Evolutionary conservation across 2,888 invertebrate genomes (phyloP), one percentile per base, ranked within the genome.

Genomic region (Tetragonisca angustula): DNA sequence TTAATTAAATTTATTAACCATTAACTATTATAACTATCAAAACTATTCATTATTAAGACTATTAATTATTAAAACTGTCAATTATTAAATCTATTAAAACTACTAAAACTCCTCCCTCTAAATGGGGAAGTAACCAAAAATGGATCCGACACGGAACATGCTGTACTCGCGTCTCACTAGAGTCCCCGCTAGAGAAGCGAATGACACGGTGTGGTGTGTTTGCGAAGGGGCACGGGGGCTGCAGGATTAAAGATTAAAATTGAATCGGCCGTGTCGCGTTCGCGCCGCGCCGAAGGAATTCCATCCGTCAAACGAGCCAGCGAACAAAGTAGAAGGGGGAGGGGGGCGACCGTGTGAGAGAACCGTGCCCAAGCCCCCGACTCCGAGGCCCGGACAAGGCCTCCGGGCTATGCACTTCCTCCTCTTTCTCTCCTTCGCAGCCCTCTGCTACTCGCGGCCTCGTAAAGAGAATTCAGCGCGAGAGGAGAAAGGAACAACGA

Each of bases 241-340:
- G 27, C 61, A 61, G 3, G 65, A 32, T 64, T 76, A 9, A 69
- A 79, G 32, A 36, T 9, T 43, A 50, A 79, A 76, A 79, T 79
- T 79, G 75, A 79, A 76, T 79, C 52, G 21, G 32, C 27, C 74
- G 36, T n/a, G 79, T 79, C 79, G 79, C 75, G 68, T 79, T 24
- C 59, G 54, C 64, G 73, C 24, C 81, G 54, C 49, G n/a, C 27
- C 76, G 11, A 70, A 81, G 83, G 76, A 83, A 83, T 83, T 81
- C 81, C 81, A 73, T 83, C 73, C 76, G 76, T 81, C 76, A 81
- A 81, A 81, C 81, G 76, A 81, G 81, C 73, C 69, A 64, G 73
- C 71, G 81, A 81, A 83, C 81, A 81, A 82, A 82, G 79, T 79
- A 82, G 43, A 9, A 9, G 79, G 69, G 65, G 69, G n/a, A n/a